Evolutionary conservation across 2,113 vertebrate genomes (phyloP).

Genomic region (Microcebus tavaratra): DNA sequence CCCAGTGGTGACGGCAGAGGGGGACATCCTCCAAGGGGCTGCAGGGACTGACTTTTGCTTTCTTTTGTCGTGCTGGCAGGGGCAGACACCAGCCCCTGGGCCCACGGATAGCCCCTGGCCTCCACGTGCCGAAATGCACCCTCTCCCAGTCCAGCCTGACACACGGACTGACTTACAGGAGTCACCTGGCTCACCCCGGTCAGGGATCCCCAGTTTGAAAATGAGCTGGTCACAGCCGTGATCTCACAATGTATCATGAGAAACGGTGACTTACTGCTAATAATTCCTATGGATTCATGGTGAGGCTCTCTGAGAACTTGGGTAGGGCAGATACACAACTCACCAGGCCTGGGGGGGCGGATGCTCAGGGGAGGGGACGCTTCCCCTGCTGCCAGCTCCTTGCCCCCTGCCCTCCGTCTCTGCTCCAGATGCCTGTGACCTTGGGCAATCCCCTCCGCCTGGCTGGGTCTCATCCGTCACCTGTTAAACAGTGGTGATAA

Average conservation of each 20-base stretch:
- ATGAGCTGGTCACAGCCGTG: not conserved
- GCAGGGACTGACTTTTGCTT: fast-evolving
- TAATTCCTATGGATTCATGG: not conserved
- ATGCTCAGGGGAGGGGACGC: fast-evolving
- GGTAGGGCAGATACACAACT: not conserved
- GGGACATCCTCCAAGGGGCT: fast-evolving
- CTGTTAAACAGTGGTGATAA: not conserved
- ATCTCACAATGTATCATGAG: not conserved
- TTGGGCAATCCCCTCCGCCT: not conserved
- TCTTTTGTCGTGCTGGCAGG: not conserved
- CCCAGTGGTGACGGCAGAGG: fast-evolving
- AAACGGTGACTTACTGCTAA: not conserved
- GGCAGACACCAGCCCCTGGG: too few species aligned
- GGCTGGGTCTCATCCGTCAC: not conserved
- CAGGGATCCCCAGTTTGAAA: not conserved
- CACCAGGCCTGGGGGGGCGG: fast-evolving
- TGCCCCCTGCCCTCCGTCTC: not conserved
- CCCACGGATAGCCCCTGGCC: not conserved
- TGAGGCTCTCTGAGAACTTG: fast-evolving
- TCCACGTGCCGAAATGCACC: not conserved
- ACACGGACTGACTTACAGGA: not conserved
- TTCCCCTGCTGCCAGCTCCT: not conserved
- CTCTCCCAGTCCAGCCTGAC: not conserved
- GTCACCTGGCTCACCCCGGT: not conserved
- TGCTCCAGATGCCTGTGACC: not conserved